Evolutionary conservation across 2,888 invertebrate species (phyloP), one percentile per base, ranked within the genome.

Genomic region (Trichacis sp.): DNA sequence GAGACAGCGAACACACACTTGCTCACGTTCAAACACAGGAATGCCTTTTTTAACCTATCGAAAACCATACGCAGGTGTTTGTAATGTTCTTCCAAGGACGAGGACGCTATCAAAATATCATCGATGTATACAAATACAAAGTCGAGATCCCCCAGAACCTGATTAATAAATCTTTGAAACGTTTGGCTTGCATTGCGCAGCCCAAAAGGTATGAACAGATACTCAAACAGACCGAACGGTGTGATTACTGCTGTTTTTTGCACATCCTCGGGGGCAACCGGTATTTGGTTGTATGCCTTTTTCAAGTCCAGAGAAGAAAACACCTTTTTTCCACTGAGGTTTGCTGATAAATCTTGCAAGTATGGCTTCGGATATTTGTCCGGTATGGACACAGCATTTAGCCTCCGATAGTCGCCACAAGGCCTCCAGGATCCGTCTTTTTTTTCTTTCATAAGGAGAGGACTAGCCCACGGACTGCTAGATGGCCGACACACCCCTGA

Each of bases 401-500:
- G 54, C 17, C 38, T 6, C 1, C 79, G 49, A 24, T 75, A 79
- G 43, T 79, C 78, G 1, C 76, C 77, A 49, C 77, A 77, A 0
- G 67, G 56, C 33, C 73, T 43, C 69, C 75, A 68, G 0, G 63
- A 53, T 1, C 70, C 76, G 33, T 56, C 29, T 38, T 71, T 74
- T 54, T 77, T 82, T 6, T 55, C 53, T 1, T 71, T 76, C 38
- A 79, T 47, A 53, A 77, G 79, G 0, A 85, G 66, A 1, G 82
- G 85, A 40, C 76, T 81, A 0, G 84, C 73, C 84, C 82, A 85
- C 1, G 73, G 65, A 30, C 83, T 83, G 2, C 76, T 78, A 0
- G 84, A 85, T 0, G 82, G 85, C 1, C 84, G 72, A 29, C 83
- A 82, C 6, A 85, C 82, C 0, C 84, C 85, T 17, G 73, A 61